Conservation (phyloP, 1,140 invertebrate genomes). For the Coenobita brevimanus region DNA sequence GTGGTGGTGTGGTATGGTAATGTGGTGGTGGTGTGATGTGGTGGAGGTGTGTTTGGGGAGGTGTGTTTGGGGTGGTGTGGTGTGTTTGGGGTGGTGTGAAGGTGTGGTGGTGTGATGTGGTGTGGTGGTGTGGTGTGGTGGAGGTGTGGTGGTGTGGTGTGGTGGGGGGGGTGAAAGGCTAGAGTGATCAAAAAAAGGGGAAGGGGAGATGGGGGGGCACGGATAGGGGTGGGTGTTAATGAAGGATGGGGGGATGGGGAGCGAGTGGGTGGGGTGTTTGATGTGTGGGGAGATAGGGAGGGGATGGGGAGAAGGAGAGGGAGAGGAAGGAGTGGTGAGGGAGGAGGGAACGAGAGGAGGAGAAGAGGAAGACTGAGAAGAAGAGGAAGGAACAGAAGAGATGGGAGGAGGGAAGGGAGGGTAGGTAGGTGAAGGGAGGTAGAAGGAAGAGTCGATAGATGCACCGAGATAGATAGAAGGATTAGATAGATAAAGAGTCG, state of each 20-base stretch:
- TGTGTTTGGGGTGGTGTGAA: too few relatives aligned
- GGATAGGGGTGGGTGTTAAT: not conserved
- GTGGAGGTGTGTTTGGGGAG: too few relatives aligned
- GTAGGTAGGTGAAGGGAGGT: not conserved
- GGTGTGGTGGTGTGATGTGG: too few relatives aligned
- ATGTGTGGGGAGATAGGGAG: not conserved
- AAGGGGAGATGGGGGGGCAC: not conserved
- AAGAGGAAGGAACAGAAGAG: not conserved
- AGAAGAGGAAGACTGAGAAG: not conserved
- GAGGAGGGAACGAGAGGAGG: not conserved
- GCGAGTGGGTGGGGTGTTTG: too few relatives aligned
- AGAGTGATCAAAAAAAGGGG: too few relatives aligned
- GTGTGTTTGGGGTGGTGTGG: too few relatives aligned
- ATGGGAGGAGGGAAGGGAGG: constrained; percentile 20
- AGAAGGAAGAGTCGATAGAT: not conserved
- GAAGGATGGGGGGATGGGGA: not conserved
- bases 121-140: too few relatives aligned
- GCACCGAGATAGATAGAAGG: not conserved
- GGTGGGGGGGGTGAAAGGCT: too few relatives aligned
- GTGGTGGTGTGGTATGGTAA: too few relatives aligned
- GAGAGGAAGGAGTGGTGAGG: too few relatives aligned
- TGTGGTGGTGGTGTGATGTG: too few relatives aligned
- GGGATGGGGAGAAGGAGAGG: not conserved
- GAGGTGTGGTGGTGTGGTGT: too few relatives aligned
- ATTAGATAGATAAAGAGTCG: not conserved